These are phyloP conservation scores for Alectura lathami DNA, from an alignment of 2,113 vertebrate genomes.

Conservation along the genomic window DNA sequence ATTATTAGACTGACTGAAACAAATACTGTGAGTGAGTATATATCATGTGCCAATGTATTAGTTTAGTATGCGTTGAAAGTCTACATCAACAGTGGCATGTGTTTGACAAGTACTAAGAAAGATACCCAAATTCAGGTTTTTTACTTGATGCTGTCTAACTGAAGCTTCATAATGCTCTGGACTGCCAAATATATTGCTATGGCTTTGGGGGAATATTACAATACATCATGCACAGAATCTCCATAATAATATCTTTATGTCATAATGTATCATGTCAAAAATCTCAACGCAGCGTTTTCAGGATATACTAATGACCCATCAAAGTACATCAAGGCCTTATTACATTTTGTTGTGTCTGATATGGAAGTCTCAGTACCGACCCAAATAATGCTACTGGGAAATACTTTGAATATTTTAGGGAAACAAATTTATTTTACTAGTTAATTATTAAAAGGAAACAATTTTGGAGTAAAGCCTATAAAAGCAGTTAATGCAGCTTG, in stretches of 20 bases:
- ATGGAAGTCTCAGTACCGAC: background rate
- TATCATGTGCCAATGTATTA: background rate
- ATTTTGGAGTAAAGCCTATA: background rate
- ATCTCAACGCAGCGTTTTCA: background rate
- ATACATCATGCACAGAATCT: background rate
- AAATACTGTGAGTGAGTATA: background rate
- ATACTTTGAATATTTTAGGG: background rate
- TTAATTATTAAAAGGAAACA: background rate
- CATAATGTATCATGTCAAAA: background rate
- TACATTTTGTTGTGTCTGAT: background rate
- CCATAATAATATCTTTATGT: background rate
- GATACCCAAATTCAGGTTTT: background rate
- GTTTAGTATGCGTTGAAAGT: background rate
- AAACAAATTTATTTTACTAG: background rate
- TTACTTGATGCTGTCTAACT: background rate
- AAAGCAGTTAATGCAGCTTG: background rate
- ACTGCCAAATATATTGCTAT: background rate
- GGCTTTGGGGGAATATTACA: background rate
- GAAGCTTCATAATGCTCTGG: background rate
- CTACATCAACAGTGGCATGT: background rate
- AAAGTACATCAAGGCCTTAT: background rate
- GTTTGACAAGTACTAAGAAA: background rate
- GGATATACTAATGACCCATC: background rate
- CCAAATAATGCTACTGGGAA: background rate
- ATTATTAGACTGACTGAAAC: background rate